phyloP scores from a whole-genome alignment of 2,888 invertebrate genomes.

The Meliscaeva auricollis region DNA sequence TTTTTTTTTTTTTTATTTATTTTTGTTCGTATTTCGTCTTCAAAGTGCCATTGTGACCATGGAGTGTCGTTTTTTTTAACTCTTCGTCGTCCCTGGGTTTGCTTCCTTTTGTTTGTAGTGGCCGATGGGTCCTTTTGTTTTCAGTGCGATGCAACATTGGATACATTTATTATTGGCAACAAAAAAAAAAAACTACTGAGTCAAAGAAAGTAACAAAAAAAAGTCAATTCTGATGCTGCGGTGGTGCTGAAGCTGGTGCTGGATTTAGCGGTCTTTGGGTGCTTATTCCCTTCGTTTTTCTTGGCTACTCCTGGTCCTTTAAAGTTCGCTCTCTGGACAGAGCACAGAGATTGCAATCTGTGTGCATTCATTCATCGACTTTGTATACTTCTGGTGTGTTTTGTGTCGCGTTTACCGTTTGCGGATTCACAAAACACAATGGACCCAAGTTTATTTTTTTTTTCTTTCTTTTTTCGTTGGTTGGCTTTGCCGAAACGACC shows the following conservation, averaged over 20 bases:
- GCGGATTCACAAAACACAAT: constrained; percentile 53
- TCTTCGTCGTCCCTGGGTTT: constrained; percentile 42
- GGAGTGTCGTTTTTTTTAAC: constrained; percentile 32
- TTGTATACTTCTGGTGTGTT: constrained; percentile 64
- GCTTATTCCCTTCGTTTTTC: constrained; percentile 3
- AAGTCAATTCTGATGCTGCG: constrained; percentile 21
- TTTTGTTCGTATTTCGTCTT: constrained; percentile 18
- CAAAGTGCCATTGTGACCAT: constrained; percentile 58
- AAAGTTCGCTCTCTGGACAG: background rate
- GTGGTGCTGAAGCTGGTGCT: background rate
- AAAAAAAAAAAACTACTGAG: constrained; percentile 3
- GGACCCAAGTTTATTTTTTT: constrained; percentile 5
- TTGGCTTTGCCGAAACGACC: background rate
- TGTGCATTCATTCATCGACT: constrained; percentile 70
- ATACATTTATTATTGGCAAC: constrained; percentile 60
- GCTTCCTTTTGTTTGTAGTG: constrained; percentile 59
- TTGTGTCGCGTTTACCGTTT: constrained; percentile 70
- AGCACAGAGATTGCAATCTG: constrained; percentile 58
- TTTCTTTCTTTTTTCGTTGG: background rate
- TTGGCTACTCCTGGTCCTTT: constrained; percentile 15
- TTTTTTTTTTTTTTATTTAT: constrained; percentile 19
- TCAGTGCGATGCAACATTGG: constrained; percentile 58
- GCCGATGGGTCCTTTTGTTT: constrained; percentile 67
- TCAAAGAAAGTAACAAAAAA: constrained; percentile 43
- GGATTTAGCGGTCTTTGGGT: constrained; percentile 22